These are phyloP conservation scores for Vireo altiloquus DNA, from an alignment of 2,113 vertebrate genomes.

Conservation along the genomic window DNA sequence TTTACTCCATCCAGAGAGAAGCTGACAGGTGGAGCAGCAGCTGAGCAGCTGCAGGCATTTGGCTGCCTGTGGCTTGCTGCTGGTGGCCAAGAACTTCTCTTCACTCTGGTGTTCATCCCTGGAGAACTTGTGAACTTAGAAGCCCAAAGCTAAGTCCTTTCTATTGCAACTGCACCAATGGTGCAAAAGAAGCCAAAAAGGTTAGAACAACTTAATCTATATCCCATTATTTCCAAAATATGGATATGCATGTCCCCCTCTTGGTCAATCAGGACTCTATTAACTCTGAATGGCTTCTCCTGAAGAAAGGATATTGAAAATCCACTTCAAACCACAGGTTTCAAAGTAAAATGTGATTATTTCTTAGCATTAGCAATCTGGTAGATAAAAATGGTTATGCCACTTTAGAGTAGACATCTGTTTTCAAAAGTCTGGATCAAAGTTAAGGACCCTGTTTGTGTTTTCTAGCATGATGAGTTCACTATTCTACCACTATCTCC, in stretches of 20 bases:
- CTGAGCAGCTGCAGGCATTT: slow-evolving; percentile 61
- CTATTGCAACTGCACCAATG: background rate
- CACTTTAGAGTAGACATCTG: background rate
- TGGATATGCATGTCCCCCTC: background rate
- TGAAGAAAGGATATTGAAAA: background rate
- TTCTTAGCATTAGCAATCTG: background rate
- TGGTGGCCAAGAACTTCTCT: background rate
- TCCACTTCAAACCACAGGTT: background rate
- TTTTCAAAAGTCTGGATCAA: background rate
- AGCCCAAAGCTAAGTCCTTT: background rate
- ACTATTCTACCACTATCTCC: background rate
- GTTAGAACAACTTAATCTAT: background rate
- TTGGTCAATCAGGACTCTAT: background rate
- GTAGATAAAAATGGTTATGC: background rate
- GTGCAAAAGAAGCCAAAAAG: background rate
- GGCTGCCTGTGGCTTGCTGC: slow-evolving; percentile 29
- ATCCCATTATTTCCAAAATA: background rate
- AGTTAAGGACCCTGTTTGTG: background rate
- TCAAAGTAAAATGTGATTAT: background rate
- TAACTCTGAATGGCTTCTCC: background rate
- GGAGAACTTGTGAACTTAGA: background rate
- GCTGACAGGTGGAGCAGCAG: slow-evolving; percentile 58
- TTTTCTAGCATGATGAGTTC: background rate
- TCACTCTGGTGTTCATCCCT: background rate
- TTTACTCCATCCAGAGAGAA: background rate